These are phyloP conservation scores for Dryobota labecula DNA, from an alignment of 2,888 invertebrate species.

Conservation along the genomic window DNA sequence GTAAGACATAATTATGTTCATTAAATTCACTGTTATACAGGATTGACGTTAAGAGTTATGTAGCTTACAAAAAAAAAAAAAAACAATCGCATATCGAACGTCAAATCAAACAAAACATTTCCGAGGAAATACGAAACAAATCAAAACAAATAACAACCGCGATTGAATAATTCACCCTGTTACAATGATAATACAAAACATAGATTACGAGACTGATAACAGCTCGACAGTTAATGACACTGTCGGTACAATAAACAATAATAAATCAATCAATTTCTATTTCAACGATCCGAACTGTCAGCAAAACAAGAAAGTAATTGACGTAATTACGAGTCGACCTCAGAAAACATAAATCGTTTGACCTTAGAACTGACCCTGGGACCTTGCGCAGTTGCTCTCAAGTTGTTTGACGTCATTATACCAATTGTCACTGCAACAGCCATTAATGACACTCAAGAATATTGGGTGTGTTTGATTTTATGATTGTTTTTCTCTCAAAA, in stretches of 20 bases:
- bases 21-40: too few species aligned
- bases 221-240: conserved; percentile 40
- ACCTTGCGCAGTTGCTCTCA: conserved; percentile 52
- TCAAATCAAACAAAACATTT: not conserved
- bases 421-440: conserved; percentile 34
- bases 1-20: too few species aligned
- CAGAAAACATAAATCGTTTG: conserved; percentile 60
- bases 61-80: not conserved
- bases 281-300: conserved; percentile 56
- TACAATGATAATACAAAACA: conserved; percentile 10
- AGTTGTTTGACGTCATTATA: conserved; percentile 57
- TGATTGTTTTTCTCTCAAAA: conserved; percentile 2
- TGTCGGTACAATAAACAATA: conserved; percentile 48
- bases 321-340: conserved; percentile 63
- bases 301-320: conserved; percentile 66
- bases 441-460: conserved; percentile 38
- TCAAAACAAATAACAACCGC: conserved; percentile 14
- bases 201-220: conserved; percentile 40
- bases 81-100: not conserved
- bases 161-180: conserved; percentile 23
- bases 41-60: too few species aligned
- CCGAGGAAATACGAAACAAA: conserved; percentile 7
- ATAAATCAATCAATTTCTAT: conserved; percentile 63
- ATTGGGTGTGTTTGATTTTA: conserved; percentile 23
- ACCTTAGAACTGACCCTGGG: conserved; percentile 61